These are phyloP conservation scores for Nothoprocta pentlandii DNA, from an alignment of 2,113 vertebrate species.

Conservation along the genomic window DNA sequence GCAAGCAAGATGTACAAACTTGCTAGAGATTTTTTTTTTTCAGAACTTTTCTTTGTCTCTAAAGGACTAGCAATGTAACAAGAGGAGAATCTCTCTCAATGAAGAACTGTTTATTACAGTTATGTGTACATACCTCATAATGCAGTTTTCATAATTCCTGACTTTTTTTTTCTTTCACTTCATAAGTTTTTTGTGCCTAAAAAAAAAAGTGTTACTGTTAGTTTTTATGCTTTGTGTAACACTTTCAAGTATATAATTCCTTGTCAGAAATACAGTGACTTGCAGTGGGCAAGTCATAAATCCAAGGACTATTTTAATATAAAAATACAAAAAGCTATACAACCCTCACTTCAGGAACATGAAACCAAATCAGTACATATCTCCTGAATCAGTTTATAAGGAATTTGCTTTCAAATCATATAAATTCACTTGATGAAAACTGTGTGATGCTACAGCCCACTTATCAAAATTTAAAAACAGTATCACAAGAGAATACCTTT, in stretches of 20 bases:
- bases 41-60: not conserved
- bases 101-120: not conserved
- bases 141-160: not conserved
- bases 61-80: not conserved
- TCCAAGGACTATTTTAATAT: not conserved
- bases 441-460: not conserved
- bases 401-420: not conserved
- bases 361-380: not conserved
- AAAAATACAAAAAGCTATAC: constrained; percentile 7
- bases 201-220: not conserved
- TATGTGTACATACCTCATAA: not conserved
- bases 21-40: not conserved
- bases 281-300: not conserved
- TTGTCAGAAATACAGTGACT: not conserved
- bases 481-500: not conserved
- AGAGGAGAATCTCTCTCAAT: not conserved
- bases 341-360: not conserved
- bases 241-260: not conserved
- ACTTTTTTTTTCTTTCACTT: not conserved
- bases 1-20: not conserved
- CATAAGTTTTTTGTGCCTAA: not conserved
- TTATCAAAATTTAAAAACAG: not conserved
- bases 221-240: not conserved
- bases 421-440: not conserved
- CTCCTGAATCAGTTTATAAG: not conserved